phyloP scores from a whole-genome alignment of 1,140 invertebrate species.

The Trinorchestia longiramus region DNA sequence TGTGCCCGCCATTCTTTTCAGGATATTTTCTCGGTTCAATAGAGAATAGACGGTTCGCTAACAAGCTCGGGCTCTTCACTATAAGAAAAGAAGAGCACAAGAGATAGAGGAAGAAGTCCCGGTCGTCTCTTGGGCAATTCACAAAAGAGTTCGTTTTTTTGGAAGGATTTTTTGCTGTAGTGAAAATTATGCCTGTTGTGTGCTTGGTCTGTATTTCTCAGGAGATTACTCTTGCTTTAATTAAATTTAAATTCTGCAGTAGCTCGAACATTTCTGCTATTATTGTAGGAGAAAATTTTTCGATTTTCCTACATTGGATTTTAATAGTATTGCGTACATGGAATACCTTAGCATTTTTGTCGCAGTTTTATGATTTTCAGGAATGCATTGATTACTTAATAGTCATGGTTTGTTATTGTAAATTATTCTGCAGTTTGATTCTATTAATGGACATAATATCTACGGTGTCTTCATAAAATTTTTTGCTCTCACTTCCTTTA shows the following conservation, averaged over 20 bases:
- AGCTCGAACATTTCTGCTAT: neutral
- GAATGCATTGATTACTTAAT: too few relatives aligned
- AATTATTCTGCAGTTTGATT: too few relatives aligned
- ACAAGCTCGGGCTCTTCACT: conserved; percentile 13
- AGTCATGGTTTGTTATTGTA: too few relatives aligned
- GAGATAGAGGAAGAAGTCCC: neutral
- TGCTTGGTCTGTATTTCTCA: neutral
- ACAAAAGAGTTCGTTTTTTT: neutral
- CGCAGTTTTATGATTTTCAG: too few relatives aligned
- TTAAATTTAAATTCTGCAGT: neutral
- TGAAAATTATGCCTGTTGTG: neutral
- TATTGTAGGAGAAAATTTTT: neutral
- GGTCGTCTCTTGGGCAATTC: neutral
- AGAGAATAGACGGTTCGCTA: conserved; percentile 1
- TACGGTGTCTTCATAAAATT: too few relatives aligned
- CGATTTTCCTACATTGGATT: too few relatives aligned
- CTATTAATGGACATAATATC: too few relatives aligned
- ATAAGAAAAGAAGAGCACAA: neutral
- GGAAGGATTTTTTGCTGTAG: neutral
- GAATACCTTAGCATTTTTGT: too few relatives aligned
- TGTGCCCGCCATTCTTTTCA: conserved; percentile 4
- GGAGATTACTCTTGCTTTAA: neutral
- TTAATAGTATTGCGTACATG: too few relatives aligned
- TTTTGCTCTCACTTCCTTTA: too few relatives aligned
- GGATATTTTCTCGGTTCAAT: conserved; percentile 4